These are phyloP conservation scores for Drosophila hydei DNA, from an alignment of 1,140 invertebrate species.

Conservation along the genomic window DNA sequence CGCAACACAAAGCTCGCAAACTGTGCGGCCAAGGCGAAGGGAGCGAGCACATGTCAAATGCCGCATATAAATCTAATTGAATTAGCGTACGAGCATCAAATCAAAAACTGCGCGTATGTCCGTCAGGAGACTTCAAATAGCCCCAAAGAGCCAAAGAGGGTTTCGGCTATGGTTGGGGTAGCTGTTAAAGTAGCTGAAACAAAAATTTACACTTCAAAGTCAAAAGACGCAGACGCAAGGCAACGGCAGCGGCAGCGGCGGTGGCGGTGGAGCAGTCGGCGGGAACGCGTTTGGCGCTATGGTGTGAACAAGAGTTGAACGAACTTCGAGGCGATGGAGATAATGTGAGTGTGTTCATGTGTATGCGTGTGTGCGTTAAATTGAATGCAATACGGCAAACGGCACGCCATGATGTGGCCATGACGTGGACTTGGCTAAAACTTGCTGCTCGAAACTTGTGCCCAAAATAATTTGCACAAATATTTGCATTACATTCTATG, in stretches of 20 bases:
- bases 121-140: neutral
- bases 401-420: slow-evolving; percentile 37
- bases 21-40: neutral
- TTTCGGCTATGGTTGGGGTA: neutral
- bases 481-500: slow-evolving; percentile 31
- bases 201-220: slow-evolving; percentile 65
- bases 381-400: slow-evolving; percentile 29
- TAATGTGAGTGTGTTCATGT: slow-evolving; percentile 11
- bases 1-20: slow-evolving; percentile 8
- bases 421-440: slow-evolving; percentile 27
- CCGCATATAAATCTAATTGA: slow-evolving; percentile 75
- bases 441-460: slow-evolving; percentile 8
- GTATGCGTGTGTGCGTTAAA: slow-evolving; percentile 14
- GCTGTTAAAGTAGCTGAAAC: slow-evolving; percentile 19
- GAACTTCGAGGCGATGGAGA: slow-evolving; percentile 32
- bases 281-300: slow-evolving; percentile 21
- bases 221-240: neutral
- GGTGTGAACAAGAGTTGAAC: slow-evolving; percentile 55
- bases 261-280: neutral
- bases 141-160: neutral
- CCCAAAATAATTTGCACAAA: slow-evolving; percentile 36
- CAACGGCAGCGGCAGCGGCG: neutral
- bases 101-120: slow-evolving; percentile 39
- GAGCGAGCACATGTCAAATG: slow-evolving; percentile 59
- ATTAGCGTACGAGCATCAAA: slow-evolving; percentile 74